Base-by-base conservation (phyloP, 2,797 vertebrate genomes). In the Parotocinclus haroldoi region DNA sequence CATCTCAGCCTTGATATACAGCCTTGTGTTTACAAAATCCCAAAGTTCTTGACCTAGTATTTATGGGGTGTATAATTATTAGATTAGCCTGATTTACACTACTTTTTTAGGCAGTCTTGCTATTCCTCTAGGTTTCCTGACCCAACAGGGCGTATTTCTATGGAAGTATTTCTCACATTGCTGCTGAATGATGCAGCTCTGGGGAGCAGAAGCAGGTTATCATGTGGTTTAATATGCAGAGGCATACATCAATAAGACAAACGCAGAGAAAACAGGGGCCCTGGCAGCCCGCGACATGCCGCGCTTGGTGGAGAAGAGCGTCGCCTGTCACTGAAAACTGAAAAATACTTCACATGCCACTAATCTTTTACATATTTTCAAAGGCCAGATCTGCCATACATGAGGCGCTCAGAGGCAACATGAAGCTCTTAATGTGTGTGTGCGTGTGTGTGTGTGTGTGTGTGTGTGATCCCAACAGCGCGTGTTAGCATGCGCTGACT, bases 171-270 rank as follows among this genome's bases (percentile, higher is more conserved):
- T 18, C 60, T 48, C 46, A 19, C 59, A 37, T 59, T 63, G 18
- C 40, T 12, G 10, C 57, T 52, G 70, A 70, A 59, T 55, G 66
- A 46, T 63, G 59, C 53, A 46, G 50, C 68, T 63, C 59, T 18
- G 5, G 68, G 68, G 65, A 68, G 57, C 39, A 16, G n/a, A 50
- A 71, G 65, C 66, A 51, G 72, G 65, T 77, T 77, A 77, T 57
- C 63, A 62, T 14, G 38, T 65, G 51, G 65, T 42, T 74, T 74
- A 77, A 66, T 66, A 74, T 72, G 62, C 73, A 50, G 53, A 54
- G 63, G 72, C 72, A 37, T 77, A 66, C 69, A 74, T 77, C 76
- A 74, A 59, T 63, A 66, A 74, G 72, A 77, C 72, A 74, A 77
- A 77, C 66, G 76, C 62, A 18, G 59, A 58, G 69, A 63, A 66